phyloP scores from a whole-genome alignment of 2,797 vertebrate species.

The Morelia viridis region DNA sequence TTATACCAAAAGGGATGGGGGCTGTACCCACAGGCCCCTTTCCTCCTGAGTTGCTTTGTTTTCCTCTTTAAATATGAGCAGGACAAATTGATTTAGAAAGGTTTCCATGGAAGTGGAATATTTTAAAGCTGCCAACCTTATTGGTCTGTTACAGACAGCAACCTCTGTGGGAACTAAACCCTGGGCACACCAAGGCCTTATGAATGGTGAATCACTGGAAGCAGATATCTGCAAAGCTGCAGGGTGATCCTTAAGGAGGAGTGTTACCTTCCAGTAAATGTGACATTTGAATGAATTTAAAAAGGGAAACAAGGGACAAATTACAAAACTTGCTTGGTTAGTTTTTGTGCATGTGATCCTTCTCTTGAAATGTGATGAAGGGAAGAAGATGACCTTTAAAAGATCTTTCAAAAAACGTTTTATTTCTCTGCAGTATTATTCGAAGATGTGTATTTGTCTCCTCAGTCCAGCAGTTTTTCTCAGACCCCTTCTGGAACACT shows the following conservation, averaged over 20 bases:
- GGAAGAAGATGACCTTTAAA: neutral
- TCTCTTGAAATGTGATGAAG: neutral
- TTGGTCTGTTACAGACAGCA: neutral
- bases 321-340: neutral
- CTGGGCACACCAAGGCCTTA: neutral
- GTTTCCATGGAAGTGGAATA: neutral
- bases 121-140: neutral
- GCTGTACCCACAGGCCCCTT: neutral
- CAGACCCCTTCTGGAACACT: neutral
- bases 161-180: neutral
- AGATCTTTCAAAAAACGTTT: neutral
- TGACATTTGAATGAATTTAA: neutral
- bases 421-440: conserved; percentile 56
- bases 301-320: neutral
- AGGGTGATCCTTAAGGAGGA: neutral
- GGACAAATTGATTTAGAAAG: neutral
- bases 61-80: neutral
- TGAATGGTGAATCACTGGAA: neutral
- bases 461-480: neutral
- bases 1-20: neutral
- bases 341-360: neutral
- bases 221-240: neutral
- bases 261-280: neutral
- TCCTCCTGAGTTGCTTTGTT: no score
- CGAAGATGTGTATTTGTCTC: conserved; percentile 48